These are phyloP conservation scores for Drosophila mayaguana DNA, from an alignment of 2,888 invertebrate species.

Conservation along the genomic window DNA sequence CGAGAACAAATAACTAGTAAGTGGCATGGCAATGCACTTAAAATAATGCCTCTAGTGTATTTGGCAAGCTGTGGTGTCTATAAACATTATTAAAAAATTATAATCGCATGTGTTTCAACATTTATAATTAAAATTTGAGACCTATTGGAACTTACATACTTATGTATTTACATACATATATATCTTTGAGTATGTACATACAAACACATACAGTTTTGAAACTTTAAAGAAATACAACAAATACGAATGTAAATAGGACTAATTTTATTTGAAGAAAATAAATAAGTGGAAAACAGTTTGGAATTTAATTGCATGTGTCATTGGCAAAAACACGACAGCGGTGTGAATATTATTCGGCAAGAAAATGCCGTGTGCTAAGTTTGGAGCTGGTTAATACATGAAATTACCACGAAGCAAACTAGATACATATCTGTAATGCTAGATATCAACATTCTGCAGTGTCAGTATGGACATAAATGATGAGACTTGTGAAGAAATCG, in stretches of 20 bases:
- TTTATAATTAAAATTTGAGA: conserved; percentile 1
- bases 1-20: conserved; percentile 26
- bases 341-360: not conserved
- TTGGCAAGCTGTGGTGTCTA: not conserved
- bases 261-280: not conserved
- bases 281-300: not conserved
- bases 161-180: conserved; percentile 14
- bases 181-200: conserved; percentile 2
- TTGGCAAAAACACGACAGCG: not conserved
- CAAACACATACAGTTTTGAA: conserved; percentile 3
- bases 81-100: not conserved
- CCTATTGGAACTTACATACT: not conserved
- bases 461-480: too few species aligned
- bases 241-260: not conserved
- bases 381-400: not conserved
- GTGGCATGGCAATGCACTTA: not conserved
- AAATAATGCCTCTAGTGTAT: not conserved
- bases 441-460: not conserved
- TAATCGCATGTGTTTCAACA: not conserved
- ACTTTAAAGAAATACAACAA: not conserved
- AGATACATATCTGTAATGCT: too few species aligned
- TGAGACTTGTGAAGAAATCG: too few species aligned
- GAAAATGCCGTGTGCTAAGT: not conserved
- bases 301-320: too few species aligned
- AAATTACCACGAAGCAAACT: not conserved